A percentile compares a stretch with the other conserved stretches of the same genome.
These are phyloP conservation scores for Ceratitis capitata DNA, from an alignment of 1,140 invertebrate genomes.

Conservation along the genomic window DNA sequence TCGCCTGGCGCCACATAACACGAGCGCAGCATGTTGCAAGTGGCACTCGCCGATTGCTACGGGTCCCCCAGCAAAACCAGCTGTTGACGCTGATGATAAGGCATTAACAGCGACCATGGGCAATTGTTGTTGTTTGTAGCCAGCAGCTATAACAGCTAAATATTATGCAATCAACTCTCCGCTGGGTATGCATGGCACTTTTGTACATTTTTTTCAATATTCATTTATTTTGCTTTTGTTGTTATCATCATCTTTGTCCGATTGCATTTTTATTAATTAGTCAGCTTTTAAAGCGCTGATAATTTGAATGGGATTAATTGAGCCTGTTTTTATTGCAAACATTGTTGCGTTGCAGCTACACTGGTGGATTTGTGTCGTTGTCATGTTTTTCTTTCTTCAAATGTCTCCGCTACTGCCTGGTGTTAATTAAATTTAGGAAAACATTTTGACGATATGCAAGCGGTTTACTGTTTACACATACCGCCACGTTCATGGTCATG, in stretches of 20 bases:
- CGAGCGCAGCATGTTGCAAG: neutral
- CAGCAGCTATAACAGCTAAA: neutral
- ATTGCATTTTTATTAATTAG: conserved; percentile 35
- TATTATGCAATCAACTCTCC: conserved; percentile 25
- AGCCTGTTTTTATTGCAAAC: neutral
- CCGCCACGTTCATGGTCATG: too few relatives aligned
- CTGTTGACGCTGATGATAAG: neutral
- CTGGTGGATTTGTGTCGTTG: neutral
- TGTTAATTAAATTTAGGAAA: neutral
- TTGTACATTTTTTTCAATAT: neutral
- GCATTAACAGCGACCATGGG: too few relatives aligned
- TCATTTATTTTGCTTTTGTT: neutral
- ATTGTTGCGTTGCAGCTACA: neutral
- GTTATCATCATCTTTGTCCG: conserved; percentile 21
- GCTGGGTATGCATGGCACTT: neutral
- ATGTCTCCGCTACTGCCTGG: neutral
- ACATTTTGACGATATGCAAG: too few relatives aligned
- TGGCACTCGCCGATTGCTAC: neutral
- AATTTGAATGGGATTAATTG: conserved; percentile 32
- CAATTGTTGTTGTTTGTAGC: neutral
- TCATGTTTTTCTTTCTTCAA: neutral
- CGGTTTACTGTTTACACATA: too few relatives aligned
- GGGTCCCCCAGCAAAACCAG: neutral
- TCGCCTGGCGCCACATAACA: conserved; percentile 11
- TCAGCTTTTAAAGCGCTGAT: conserved; percentile 32